phyloP scores from a whole-genome alignment of 2,888 invertebrate species.

The Polyommatus iphigenia region DNA sequence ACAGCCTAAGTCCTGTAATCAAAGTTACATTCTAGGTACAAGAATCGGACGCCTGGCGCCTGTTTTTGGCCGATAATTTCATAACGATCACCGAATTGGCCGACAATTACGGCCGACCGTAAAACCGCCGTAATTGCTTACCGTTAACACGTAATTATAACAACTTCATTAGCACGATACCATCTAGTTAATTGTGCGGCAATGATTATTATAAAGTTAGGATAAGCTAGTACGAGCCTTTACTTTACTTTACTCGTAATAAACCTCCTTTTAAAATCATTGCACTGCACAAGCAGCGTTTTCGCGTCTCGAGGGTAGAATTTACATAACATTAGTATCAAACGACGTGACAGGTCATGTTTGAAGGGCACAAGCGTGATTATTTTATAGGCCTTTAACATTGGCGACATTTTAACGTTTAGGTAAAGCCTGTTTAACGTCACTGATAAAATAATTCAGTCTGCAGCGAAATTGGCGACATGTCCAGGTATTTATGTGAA shows the following conservation, averaged over 20 bases:
- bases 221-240: neutral
- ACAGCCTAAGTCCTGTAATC: no score
- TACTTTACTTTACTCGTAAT: neutral
- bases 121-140: neutral
- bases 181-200: neutral
- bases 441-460: neutral
- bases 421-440: neutral
- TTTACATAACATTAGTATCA: no score
- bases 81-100: neutral
- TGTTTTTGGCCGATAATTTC: neutral
- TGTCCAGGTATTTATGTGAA: constrained; percentile 17
- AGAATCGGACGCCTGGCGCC: neutral
- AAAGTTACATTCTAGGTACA: no score
- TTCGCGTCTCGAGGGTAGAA: no score
- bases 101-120: neutral
- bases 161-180: constrained; percentile 6
- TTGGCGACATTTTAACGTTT: neutral
- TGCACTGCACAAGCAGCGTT: no score
- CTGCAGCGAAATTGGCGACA: neutral
- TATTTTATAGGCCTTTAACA: no score
- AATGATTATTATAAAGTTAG: neutral
- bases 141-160: neutral
- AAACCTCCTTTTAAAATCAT: no score
- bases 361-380: no score
- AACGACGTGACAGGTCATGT: no score